These are phyloP conservation scores for Drosophila azteca DNA, from an alignment of 1,140 invertebrate species.

Conservation along the genomic window DNA sequence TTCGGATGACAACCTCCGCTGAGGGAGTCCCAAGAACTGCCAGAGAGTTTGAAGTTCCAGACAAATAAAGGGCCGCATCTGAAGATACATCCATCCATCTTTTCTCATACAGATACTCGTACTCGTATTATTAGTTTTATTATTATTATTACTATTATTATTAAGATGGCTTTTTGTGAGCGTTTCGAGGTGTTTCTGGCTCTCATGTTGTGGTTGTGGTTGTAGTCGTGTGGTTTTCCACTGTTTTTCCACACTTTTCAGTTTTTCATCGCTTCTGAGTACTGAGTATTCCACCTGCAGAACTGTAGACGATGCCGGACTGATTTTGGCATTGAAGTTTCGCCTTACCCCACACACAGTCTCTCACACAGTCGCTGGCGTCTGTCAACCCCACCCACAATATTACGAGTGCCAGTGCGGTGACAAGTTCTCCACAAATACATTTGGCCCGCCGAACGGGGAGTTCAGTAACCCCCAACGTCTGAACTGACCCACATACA, in stretches of 20 bases:
- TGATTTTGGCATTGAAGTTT: conserved; percentile 66
- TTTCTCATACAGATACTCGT: background rate
- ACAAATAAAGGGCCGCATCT: background rate
- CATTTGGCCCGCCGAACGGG: conserved; percentile 32
- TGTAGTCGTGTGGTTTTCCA: conserved; percentile 57
- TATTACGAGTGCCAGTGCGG: conserved; percentile 1
- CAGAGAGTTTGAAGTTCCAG: too few relatives aligned
- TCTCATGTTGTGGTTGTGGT: conserved; percentile 62
- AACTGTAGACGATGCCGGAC: conserved; percentile 11
- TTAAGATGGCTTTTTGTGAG: conserved; percentile 21
- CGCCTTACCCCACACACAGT: conserved; percentile 41
- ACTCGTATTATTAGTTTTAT: too few relatives aligned
- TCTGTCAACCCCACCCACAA: background rate
- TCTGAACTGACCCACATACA: conserved; percentile 45
- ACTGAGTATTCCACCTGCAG: conserved; percentile 29
- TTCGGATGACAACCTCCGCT: too few relatives aligned
- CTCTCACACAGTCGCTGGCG: conserved; percentile 16
- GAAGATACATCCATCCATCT: too few relatives aligned
- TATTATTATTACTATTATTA: background rate
- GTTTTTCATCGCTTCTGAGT: conserved; percentile 23
- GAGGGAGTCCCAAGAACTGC: too few relatives aligned
- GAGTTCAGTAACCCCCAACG: conserved; percentile 47
- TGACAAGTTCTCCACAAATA: conserved; percentile 56
- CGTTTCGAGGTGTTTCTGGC: background rate
- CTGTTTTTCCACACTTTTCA: conserved; percentile 11